Conservation (phyloP, 2,797 vertebrate species). For the Scyliorhinus canicula region DNA sequence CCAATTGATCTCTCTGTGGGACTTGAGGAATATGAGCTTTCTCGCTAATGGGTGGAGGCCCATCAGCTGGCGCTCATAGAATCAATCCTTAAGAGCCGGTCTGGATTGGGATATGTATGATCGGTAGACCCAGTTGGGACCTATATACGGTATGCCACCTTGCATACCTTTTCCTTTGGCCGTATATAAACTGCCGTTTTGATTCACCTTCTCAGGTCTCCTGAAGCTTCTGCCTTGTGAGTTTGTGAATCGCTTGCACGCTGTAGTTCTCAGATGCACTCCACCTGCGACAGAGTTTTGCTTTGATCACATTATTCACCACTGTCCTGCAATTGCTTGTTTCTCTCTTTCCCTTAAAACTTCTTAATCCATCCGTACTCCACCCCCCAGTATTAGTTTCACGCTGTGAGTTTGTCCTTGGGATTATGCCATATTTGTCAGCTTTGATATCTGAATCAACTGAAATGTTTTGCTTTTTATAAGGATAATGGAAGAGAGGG, state of each 20-base stretch:
- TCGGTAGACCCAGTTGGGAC: too few relatives aligned
- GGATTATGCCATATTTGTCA: constrained; percentile 9
- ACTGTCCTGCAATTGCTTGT: not conserved
- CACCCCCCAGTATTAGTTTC: not conserved
- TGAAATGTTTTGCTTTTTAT: not conserved
- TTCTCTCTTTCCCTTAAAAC: not conserved
- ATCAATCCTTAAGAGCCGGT: too few relatives aligned
- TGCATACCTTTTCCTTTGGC: too few relatives aligned
- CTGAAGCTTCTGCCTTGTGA: not conserved
- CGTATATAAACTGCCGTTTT: too few relatives aligned
- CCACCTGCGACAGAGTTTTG: not conserved
- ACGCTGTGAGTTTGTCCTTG: not conserved
- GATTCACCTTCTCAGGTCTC: too few relatives aligned
- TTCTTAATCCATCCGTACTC: not conserved
- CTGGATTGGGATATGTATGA: too few relatives aligned
- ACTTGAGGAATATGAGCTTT: too few relatives aligned
- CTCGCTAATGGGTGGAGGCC: too few relatives aligned
- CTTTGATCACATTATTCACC: not conserved
- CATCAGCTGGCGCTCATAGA: too few relatives aligned
- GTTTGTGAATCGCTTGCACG: not conserved
- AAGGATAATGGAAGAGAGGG: not conserved
- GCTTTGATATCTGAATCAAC: not conserved
- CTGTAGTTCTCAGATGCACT: not conserved
- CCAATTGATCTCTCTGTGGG: too few relatives aligned
- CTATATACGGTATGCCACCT: too few relatives aligned